phyloP scores from a whole-genome alignment of 2,888 invertebrate species.

The Linnaemya vulpina region DNA sequence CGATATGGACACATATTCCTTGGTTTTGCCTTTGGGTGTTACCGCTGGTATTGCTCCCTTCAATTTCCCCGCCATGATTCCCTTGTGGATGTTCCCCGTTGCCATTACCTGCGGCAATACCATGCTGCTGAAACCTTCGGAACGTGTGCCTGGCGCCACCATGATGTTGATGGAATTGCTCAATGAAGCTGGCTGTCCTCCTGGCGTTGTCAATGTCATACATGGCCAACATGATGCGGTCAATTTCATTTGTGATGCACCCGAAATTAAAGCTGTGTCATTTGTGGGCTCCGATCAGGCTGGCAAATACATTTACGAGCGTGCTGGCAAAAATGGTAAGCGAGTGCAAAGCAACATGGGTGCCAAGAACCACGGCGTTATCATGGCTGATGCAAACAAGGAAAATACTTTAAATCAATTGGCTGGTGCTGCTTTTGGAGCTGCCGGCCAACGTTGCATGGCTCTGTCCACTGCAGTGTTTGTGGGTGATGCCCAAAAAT shows the following conservation, averaged over 20 bases:
- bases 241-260: conserved; percentile 98
- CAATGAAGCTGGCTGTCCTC: conserved; percentile 97
- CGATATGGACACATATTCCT: conserved; percentile 98
- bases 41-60: conserved; percentile 98
- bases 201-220: conserved; percentile 97
- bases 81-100: conserved; percentile 96
- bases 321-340: conserved; percentile 95
- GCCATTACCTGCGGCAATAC: conserved; percentile 97
- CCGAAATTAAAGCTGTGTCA: conserved; percentile 97
- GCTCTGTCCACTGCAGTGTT: conserved; percentile 89
- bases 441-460: conserved; percentile 99
- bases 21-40: conserved; percentile 93
- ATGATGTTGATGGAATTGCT: conserved; percentile 97
- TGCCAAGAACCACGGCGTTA: conserved; percentile 99
- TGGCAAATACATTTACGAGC: conserved; percentile 97
- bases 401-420: conserved; percentile 96
- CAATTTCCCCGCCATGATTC: conserved; percentile 99
- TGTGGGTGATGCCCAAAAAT: conserved; percentile 91
- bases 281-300: conserved; percentile 99
- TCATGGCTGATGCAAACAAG: conserved; percentile 98
- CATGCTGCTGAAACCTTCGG: conserved; percentile 97
- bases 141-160: conserved; percentile 98
- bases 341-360: conserved; percentile 99
- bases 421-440: conserved; percentile 98
- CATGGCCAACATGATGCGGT: conserved; percentile 98